Evolutionary conservation across 2,797 vertebrate species (phyloP).

Genomic region (Enteromius anoplus): DNA sequence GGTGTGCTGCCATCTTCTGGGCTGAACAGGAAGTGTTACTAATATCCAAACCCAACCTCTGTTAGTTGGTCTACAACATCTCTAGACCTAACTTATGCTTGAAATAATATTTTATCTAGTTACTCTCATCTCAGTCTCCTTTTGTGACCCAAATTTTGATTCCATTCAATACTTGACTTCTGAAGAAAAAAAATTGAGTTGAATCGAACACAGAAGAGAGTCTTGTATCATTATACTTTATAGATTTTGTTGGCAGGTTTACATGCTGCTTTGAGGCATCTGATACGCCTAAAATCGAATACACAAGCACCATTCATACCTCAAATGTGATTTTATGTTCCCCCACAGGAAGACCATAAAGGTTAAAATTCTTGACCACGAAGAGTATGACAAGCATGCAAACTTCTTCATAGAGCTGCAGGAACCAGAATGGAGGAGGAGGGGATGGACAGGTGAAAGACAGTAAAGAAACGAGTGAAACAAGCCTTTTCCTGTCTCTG

Average conservation of each 20-base stretch:
- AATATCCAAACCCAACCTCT: not conserved
- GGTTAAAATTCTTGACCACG: conserved; percentile 91
- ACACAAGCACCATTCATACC: conserved; percentile 3
- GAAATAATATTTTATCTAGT: not conserved
- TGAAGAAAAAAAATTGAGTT: not conserved
- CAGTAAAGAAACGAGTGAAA: conserved; percentile 59
- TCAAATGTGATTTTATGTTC: conserved; percentile 74
- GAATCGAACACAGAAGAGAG: not conserved
- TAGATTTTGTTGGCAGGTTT: not conserved
- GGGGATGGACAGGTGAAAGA: conserved; percentile 95
- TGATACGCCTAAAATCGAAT: not conserved
- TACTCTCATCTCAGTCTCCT: not conserved
- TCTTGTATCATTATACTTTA: not conserved
- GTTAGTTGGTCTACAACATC: not conserved
- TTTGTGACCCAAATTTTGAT: not conserved
- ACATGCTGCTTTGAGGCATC: not conserved
- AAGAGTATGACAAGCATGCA: conserved; percentile 94
- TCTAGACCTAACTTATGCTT: not conserved
- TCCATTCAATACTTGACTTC: not conserved
- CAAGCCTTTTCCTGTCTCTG: conserved; percentile 19
- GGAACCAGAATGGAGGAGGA: conserved; percentile 91
- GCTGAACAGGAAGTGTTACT: conserved; percentile 17
- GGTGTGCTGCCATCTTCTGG: conserved; percentile 24
- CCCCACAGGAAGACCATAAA: conserved; percentile 90
- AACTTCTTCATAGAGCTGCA: conserved; percentile 94